These are phyloP conservation scores for Pseudocheirus occidentalis DNA, from an alignment of 2,797 vertebrate genomes.

Conservation along the genomic window DNA sequence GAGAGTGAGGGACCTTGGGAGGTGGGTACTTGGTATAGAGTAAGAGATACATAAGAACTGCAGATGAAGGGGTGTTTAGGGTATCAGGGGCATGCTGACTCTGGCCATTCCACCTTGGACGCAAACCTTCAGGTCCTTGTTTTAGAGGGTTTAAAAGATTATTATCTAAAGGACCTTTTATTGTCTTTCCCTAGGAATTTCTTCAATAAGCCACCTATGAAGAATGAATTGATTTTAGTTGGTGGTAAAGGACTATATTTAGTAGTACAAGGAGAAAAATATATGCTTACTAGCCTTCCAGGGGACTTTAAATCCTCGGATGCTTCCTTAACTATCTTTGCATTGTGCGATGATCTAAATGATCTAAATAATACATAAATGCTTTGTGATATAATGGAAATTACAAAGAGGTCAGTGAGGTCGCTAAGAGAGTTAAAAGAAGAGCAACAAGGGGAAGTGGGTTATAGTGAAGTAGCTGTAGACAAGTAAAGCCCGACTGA, in stretches of 20 bases:
- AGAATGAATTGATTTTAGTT: not conserved
- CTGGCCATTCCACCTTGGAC: not conserved
- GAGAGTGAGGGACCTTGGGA: not conserved
- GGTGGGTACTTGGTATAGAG: not conserved
- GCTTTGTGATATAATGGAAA: not conserved
- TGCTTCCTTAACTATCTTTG: not conserved
- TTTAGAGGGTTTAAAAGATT: not conserved
- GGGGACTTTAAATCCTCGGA: not conserved
- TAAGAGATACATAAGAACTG: not conserved
- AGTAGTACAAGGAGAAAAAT: not conserved
- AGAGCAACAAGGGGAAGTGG: not conserved
- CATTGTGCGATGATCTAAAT: not conserved
- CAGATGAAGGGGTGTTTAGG: not conserved
- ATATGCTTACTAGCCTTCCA: not conserved
- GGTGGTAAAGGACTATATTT: not conserved
- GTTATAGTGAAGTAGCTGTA: not conserved
- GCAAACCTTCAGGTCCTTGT: not conserved
- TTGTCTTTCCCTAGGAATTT: not conserved
- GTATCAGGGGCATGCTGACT: not conserved
- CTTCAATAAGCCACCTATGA: not conserved
- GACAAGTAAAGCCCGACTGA: not conserved
- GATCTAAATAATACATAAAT: not conserved
- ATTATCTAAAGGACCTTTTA: not conserved
- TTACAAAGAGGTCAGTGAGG: conserved; percentile 3
- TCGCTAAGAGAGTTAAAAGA: not conserved